Evolutionary conservation across 2,113 vertebrate species (phyloP).

Genomic region (Prunella fulvescens): DNA sequence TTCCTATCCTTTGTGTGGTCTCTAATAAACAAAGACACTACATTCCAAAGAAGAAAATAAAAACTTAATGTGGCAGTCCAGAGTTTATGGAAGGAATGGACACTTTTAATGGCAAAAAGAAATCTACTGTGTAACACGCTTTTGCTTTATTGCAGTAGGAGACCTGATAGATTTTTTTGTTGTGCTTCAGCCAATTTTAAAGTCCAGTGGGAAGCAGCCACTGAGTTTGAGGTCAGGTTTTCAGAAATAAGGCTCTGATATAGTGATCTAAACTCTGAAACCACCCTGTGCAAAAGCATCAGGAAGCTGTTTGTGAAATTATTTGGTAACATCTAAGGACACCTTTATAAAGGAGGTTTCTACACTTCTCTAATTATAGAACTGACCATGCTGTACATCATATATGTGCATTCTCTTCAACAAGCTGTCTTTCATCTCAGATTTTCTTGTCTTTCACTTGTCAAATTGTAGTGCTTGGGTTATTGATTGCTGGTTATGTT

Average conservation of each 20-base stretch:
- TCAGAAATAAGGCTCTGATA: neutral
- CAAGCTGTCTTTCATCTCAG: neutral
- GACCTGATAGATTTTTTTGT: neutral
- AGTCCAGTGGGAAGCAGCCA: neutral
- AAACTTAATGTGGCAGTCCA: neutral
- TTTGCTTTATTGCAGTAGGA: conserved; percentile 1
- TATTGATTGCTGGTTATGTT: neutral
- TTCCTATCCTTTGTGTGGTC: neutral
- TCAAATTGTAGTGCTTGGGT: neutral
- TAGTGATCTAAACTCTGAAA: neutral
- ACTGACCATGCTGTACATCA: neutral
- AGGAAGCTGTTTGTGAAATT: neutral
- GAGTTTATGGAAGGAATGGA: neutral
- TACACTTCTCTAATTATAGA: neutral
- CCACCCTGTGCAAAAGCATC: neutral
- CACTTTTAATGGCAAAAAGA: neutral
- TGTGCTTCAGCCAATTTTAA: conserved; percentile 12
- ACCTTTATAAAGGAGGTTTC: neutral
- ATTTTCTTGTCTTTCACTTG: neutral
- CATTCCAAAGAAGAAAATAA: neutral
- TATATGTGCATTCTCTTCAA: neutral
- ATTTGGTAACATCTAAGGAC: neutral
- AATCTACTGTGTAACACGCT: neutral
- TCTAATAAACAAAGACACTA: conserved; percentile 5
- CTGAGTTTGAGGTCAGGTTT: conserved; percentile 3